Conservation (phyloP, 2,797 vertebrate genomes). For the Tinamus major region DNA sequence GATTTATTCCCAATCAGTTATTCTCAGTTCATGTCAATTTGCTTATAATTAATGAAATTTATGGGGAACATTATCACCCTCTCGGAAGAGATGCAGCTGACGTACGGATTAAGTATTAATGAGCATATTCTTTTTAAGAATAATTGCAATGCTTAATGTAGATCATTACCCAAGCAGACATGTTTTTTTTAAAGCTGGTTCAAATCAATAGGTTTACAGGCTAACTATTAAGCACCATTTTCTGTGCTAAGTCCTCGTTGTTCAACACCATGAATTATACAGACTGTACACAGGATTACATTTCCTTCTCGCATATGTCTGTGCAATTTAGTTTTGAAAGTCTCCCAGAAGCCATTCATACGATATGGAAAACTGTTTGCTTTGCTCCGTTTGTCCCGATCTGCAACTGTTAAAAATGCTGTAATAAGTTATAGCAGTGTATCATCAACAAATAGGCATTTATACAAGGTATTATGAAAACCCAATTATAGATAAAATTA, state of each 20-base stretch:
- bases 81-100: not conserved
- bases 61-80: not conserved
- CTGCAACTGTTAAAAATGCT: constrained; percentile 19
- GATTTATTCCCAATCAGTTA: constrained; percentile 7
- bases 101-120: constrained; percentile 50
- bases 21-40: constrained; percentile 9
- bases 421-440: not conserved
- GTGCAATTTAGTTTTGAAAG: not conserved
- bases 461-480: not conserved
- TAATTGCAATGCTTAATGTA: not conserved
- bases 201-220: not conserved
- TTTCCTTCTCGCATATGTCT: not conserved
- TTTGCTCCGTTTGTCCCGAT: constrained; percentile 8
- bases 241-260: not conserved
- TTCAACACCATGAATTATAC: not conserved
- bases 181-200: not conserved
- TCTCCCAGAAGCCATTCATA: not conserved
- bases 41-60: constrained; percentile 5
- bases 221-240: not conserved
- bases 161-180: not conserved
- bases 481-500: constrained; percentile 1
- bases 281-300: accelerated
- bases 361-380: not conserved
- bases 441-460: not conserved
- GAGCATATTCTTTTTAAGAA: constrained; percentile 24